These are phyloP conservation scores for Hyposmocoma kahamanoa DNA, from an alignment of 1,140 invertebrate species.

Conservation along the genomic window DNA sequence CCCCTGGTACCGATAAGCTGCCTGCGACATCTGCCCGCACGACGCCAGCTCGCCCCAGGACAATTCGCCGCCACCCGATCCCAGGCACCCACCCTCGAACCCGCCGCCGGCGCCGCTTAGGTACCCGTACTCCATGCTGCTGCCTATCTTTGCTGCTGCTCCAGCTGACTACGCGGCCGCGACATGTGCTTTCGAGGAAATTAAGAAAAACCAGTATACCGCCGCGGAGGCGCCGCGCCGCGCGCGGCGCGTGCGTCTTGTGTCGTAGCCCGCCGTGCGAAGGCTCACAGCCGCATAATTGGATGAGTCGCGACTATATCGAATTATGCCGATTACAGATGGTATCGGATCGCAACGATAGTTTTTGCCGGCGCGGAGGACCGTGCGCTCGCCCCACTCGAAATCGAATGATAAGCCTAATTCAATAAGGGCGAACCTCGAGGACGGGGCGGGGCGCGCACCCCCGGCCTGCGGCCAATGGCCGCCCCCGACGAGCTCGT, in stretches of 20 bases:
- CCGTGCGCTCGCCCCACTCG: conserved; percentile 70
- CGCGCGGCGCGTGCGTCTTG: conserved; percentile 45
- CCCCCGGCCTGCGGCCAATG: conserved; percentile 56
- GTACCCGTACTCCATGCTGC: conserved; percentile 70
- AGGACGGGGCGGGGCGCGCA: conserved; percentile 63
- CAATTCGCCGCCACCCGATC: conserved; percentile 56
- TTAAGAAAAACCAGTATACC: no score
- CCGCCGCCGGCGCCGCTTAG: conserved; percentile 63
- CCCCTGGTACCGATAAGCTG: conserved; percentile 81
- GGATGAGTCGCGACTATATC: conserved; percentile 64
- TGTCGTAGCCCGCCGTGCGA: conserved; percentile 30
- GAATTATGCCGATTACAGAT: conserved; percentile 70
- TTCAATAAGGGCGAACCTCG: conserved; percentile 72
- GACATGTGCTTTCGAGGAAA: no score
- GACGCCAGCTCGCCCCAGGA: conserved; percentile 88
- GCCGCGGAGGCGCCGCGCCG: conserved; percentile 37
- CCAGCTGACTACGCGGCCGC: no score
- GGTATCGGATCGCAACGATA: conserved; percentile 59
- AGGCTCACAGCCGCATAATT: conserved; percentile 66
- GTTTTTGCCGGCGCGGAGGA: conserved; percentile 59
- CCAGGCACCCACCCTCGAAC: conserved; percentile 58
- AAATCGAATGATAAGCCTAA: conserved; percentile 76
- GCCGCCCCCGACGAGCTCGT: conserved; percentile 30
- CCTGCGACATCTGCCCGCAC: conserved; percentile 90
- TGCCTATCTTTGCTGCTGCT: not conserved